These are phyloP conservation scores for Orchesella cincta DNA, from an alignment of 1,140 invertebrate species.

Conservation along the genomic window DNA sequence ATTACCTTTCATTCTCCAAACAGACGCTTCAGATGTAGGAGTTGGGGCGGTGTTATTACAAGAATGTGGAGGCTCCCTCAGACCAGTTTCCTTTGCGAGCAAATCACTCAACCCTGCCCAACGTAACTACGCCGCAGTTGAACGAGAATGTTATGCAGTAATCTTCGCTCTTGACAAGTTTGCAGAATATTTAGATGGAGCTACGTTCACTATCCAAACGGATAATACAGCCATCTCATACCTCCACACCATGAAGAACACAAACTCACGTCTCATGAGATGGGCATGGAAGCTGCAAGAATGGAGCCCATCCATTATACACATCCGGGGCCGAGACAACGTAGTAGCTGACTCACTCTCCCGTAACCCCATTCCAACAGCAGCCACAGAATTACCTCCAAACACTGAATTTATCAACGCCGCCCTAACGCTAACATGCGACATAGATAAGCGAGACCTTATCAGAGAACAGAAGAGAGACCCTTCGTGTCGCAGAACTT, in stretches of 20 bases:
- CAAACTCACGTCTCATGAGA: conserved; percentile 23
- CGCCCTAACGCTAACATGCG: background rate
- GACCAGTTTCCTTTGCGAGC: conserved; percentile 46
- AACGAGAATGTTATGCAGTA: conserved; percentile 58
- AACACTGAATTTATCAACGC: too few species aligned
- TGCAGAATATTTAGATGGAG: conserved; percentile 28
- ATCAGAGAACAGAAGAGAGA: too few species aligned
- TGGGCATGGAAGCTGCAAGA: conserved; percentile 39
- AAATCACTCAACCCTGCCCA: conserved; percentile 54
- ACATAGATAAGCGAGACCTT: background rate
- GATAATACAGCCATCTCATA: conserved; percentile 34
- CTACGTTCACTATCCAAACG: conserved; percentile 14
- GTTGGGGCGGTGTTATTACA: conserved; percentile 57
- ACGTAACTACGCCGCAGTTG: conserved; percentile 57
- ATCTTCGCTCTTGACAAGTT: conserved; percentile 58
- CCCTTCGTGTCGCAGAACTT: too few species aligned
- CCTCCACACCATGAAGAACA: conserved; percentile 24
- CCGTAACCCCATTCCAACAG: background rate
- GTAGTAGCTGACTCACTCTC: conserved; percentile 35
- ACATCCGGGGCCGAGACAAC: conserved; percentile 38
- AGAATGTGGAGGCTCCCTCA: conserved; percentile 49
- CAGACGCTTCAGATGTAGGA: conserved; percentile 57
- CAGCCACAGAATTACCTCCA: background rate
- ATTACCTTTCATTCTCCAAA: conserved; percentile 55
- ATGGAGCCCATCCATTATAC: conserved; percentile 27